Evolutionary conservation across 2,797 vertebrate genomes (phyloP).

Genomic region (Phoebastria nigripes): DNA sequence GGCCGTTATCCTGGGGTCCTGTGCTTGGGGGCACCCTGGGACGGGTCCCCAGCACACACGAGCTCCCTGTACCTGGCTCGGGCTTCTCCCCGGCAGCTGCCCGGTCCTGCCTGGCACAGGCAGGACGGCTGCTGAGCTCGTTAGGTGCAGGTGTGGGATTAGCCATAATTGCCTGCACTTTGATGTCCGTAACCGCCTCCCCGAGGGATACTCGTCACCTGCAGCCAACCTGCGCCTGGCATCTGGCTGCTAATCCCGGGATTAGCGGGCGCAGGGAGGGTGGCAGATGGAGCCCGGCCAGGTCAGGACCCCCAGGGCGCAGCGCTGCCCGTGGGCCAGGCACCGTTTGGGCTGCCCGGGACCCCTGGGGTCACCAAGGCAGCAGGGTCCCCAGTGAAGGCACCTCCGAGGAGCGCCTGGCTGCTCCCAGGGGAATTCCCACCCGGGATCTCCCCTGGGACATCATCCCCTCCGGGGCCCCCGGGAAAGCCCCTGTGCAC

Average conservation of each 20-base stretch:
- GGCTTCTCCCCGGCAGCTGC: not conserved
- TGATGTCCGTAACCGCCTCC: not conserved
- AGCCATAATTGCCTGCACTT: not conserved
- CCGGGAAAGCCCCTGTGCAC: not conserved
- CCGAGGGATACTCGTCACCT: not conserved
- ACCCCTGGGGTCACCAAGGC: not conserved
- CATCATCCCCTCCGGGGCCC: fast-evolving
- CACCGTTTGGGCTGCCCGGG: fast-evolving
- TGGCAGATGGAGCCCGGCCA: not conserved
- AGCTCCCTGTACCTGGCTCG: not conserved
- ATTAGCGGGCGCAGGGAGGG: not conserved
- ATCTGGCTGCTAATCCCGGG: slow-evolving; percentile 14
- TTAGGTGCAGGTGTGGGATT: not conserved
- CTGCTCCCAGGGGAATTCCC: not conserved
- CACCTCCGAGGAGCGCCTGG: fast-evolving
- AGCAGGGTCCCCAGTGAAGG: fast-evolving
- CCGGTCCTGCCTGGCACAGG: fast-evolving
- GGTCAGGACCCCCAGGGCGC: not conserved
- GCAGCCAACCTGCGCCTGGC: not conserved
- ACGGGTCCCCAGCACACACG: fast-evolving
- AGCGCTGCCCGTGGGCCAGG: fast-evolving
- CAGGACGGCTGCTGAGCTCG: not conserved
- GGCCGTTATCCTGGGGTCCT: fast-evolving
- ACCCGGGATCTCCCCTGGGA: not conserved
- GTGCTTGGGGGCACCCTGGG: fast-evolving